Percentiles rank a stretch among this genome's conserved stretches.
These are phyloP conservation scores for Ascidia mentula DNA, from an alignment of 23 tunicate genomes.

Conservation along the genomic window DNA sequence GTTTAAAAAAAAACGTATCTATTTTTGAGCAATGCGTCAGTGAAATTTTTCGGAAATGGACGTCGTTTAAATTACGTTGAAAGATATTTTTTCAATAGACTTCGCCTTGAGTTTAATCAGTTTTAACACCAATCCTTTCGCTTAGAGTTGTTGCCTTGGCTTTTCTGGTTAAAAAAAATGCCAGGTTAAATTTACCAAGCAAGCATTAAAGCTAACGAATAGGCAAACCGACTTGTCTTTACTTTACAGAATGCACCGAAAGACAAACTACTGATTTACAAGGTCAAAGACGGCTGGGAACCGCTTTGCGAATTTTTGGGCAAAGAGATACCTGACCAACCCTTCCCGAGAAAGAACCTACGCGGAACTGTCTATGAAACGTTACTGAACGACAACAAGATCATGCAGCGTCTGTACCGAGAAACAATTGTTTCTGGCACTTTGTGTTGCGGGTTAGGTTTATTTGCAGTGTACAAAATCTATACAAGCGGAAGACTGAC, in stretches of 20 bases:
- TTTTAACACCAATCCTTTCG: no score
- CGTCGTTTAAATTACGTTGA: no score
- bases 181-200: no score
- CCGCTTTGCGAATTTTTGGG: neutral
- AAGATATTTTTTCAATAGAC: no score
- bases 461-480: neutral
- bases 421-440: neutral
- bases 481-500: neutral
- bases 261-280: neutral
- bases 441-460: neutral
- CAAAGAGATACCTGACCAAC: neutral
- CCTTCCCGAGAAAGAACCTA: neutral
- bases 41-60: no score
- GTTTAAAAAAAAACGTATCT: no score
- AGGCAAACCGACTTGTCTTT: no score
- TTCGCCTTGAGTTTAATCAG: no score
- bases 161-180: no score
- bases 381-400: neutral
- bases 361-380: neutral
- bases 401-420: neutral
- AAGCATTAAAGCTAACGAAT: no score
- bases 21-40: no score
- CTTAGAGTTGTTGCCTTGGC: no score
- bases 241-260: neutral
- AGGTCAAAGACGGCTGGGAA: slow-evolving; percentile 3